Conservation (phyloP, 2,113 vertebrate genomes). For the Onychorhynchus coronatus region DNA sequence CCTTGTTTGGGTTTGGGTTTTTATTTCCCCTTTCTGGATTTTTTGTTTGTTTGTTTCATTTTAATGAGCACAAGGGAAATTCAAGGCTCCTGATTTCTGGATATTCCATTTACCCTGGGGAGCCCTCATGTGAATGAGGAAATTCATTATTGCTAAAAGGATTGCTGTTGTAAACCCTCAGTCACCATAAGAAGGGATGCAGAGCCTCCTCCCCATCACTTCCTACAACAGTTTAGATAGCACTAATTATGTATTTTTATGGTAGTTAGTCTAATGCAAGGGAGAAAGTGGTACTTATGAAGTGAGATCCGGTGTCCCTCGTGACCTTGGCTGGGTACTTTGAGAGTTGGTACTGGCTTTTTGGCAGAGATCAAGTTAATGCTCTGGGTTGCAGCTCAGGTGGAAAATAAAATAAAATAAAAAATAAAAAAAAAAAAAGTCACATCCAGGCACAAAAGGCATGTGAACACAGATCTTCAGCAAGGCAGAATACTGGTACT, state of each 20-base stretch:
- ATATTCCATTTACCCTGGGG: background rate
- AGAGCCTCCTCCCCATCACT: background rate
- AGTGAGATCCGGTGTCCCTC: background rate
- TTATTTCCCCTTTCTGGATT: background rate
- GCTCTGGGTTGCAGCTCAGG: background rate
- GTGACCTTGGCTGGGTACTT: background rate
- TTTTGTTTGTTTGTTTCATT: background rate
- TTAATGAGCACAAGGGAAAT: background rate
- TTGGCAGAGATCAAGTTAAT: background rate
- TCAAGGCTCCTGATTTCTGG: background rate
- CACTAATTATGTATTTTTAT: background rate
- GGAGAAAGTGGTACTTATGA: background rate
- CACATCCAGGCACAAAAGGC: background rate
- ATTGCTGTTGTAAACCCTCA: background rate
- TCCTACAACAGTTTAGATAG: background rate
- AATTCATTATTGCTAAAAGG: background rate
- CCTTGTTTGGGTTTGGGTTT: background rate
- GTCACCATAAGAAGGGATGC: background rate
- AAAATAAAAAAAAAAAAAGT: background rate
- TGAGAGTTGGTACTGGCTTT: background rate
- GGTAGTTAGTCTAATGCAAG: background rate
- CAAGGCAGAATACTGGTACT: background rate
- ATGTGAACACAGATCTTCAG: background rate
- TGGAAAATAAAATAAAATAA: background rate
- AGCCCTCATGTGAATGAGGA: background rate